phyloP scores from a whole-genome alignment of 1,140 invertebrate species.

The Thaumatotibia leucotreta region DNA sequence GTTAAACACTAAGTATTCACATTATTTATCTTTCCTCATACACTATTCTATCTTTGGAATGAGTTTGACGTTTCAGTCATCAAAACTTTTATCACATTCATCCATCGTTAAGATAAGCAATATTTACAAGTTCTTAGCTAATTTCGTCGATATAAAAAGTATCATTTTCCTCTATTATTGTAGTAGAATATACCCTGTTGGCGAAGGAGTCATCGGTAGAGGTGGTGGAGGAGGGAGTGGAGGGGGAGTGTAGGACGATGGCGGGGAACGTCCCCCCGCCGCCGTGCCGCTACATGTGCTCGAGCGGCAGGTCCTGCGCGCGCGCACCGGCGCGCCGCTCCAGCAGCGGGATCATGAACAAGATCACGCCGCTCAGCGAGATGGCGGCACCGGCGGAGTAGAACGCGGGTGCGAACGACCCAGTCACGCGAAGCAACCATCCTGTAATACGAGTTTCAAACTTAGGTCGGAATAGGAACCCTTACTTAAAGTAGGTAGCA shows the following conservation, averaged over 20 bases:
- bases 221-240: slow-evolving; percentile 47
- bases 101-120: slow-evolving; percentile 26
- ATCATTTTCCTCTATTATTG: slow-evolving; percentile 42
- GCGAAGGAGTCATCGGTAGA: slow-evolving; percentile 53
- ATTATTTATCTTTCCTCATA: slow-evolving; percentile 24
- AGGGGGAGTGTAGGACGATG: slow-evolving; percentile 65
- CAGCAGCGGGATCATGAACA: slow-evolving; percentile 91
- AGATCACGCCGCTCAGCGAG: slow-evolving; percentile 89
- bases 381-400: slow-evolving; percentile 89
- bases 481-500: too few relatives aligned
- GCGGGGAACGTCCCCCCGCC: slow-evolving; percentile 46
- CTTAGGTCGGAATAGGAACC: too few relatives aligned
- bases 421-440: slow-evolving; percentile 84
- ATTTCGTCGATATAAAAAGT: slow-evolving; percentile 35
- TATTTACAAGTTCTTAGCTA: slow-evolving; percentile 41
- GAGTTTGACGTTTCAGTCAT: slow-evolving; percentile 38
- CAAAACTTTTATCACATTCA: slow-evolving; percentile 40
- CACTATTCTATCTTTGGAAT: slow-evolving; percentile 58
- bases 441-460: slow-evolving; percentile 78
- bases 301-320: slow-evolving; percentile 40
- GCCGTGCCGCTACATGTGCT: slow-evolving; percentile 62
- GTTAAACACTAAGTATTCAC: slow-evolving; percentile 28
- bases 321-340: slow-evolving; percentile 76
- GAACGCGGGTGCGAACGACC: slow-evolving; percentile 91
- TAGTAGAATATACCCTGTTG: slow-evolving; percentile 67